Base-by-base conservation (phyloP, 1,140 invertebrate genomes). In the Contarinia nasturtii region DNA sequence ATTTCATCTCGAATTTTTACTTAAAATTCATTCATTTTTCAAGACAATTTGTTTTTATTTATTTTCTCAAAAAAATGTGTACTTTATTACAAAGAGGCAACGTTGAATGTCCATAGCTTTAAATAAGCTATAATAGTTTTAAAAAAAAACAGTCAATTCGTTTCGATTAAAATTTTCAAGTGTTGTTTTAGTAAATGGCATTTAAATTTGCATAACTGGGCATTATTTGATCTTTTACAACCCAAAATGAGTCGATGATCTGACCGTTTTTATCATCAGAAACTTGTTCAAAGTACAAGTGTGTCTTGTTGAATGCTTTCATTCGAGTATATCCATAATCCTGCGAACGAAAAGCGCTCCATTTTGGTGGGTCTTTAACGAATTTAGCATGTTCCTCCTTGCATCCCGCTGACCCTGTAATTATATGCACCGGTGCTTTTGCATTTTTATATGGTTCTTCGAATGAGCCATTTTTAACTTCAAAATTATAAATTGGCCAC, bases 251-350 rank as follows among this genome's bases (percentile, higher is more conserved):
- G 62, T 90, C 86, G 22, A 89, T 74, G 2, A 87, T 69, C 51
- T 72, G 66, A 8, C 83, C 84, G 50, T 69, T 55, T 58, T 81
- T 75, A 57, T 88, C 80, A 53, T 83, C 88, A 1, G 90, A 93
- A 15, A 96, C 75, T 69, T 97, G 92, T 66, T 95, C 85, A 47
- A 94, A 64, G 59, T 89, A 77, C 4, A 97, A 55, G 68, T 97
- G 92, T 15, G 90, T 87, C 20, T 57, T 63, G 63, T 97, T 96
- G 53, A 74, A 68, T 1, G 80, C 80, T 50, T 73, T 77, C 64
- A 98, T 66, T 48, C 86, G 67, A 0, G 89, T 86, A 62, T 91
- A 98, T 11, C 94, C 93, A 68, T 97, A 98, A 67, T 97, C 92
- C 43, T 74, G 72, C 48, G 75, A 83, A 43, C 60, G 56, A 44